Percentiles rank a stretch among this genome's conserved stretches.
phyloP scores from a whole-genome alignment of 2,888 invertebrate genomes.

The Alentia gelatinosa region DNA sequence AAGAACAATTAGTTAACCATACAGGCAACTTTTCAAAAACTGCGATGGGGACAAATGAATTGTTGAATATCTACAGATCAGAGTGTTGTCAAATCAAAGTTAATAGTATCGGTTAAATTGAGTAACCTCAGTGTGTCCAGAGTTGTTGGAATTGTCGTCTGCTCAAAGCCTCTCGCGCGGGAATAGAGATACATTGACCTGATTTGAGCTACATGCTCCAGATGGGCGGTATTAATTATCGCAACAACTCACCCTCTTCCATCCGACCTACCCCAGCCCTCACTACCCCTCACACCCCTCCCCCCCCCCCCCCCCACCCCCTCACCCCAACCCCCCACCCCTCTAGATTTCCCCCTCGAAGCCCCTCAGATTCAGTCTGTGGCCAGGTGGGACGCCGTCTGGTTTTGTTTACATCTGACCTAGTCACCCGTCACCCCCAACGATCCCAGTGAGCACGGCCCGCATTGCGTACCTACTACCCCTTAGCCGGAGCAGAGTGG shows the following conservation, averaged over 20 bases:
- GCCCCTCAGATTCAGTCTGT: neutral
- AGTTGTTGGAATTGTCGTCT: no score
- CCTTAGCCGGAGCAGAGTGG: neutral
- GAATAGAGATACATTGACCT: conserved; percentile 25
- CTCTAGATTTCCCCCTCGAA: neutral
- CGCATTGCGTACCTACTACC: neutral
- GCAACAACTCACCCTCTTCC: neutral
- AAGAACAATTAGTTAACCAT: no score
- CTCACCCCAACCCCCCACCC: neutral
- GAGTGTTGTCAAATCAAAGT: no score
- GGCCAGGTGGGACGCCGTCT: conserved; percentile 34
- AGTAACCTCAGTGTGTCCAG: no score
- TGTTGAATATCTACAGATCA: no score
- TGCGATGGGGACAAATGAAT: no score
- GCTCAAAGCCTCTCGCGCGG: neutral
- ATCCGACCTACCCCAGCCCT: neutral
- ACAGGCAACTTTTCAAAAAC: no score
- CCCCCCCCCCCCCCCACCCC: neutral
- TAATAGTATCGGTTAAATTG: no score
- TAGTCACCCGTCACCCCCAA: conserved; percentile 16
- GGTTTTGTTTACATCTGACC: conserved; percentile 49
- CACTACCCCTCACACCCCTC: neutral
- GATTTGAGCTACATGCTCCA: conserved; percentile 51
- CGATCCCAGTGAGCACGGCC: neutral
- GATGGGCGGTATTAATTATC: conserved; percentile 49